Percentiles rank a stretch among this genome's conserved stretches.
These are phyloP conservation scores for Rhabdophis nuchalis DNA, from an alignment of 2,797 vertebrate genomes.

Conservation along the genomic window DNA sequence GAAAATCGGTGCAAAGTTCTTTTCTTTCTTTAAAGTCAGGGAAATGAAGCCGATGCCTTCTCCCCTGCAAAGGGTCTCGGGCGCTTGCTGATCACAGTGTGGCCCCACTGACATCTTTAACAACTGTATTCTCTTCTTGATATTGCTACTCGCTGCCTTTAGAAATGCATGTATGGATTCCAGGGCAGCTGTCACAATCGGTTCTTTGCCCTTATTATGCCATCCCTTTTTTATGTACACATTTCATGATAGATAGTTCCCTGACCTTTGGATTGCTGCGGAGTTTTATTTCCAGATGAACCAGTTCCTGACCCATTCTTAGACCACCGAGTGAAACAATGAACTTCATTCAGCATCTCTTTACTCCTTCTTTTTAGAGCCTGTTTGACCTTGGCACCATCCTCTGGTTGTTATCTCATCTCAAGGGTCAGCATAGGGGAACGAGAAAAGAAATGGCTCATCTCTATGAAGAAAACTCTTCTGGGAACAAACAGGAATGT, in stretches of 20 bases:
- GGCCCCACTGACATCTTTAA: slow-evolving; percentile 22
- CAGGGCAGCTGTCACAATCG: slow-evolving; percentile 1
- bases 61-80: not conserved
- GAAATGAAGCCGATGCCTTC: slow-evolving; percentile 19
- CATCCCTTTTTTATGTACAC: slow-evolving; percentile 39
- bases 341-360: slow-evolving; percentile 14
- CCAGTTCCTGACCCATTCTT: slow-evolving; percentile 32
- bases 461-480: not conserved
- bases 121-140: slow-evolving; percentile 25
- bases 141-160: not conserved
- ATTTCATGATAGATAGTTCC: slow-evolving; percentile 47
- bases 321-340: slow-evolving; percentile 34
- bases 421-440: not conserved
- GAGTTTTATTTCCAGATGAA: slow-evolving; percentile 52
- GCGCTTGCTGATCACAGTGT: slow-evolving; percentile 26
- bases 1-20: not conserved
- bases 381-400: slow-evolving; percentile 32
- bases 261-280: slow-evolving; percentile 49
- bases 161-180: slow-evolving; percentile 39
- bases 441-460: not conserved
- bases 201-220: slow-evolving; percentile 49
- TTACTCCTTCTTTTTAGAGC: slow-evolving; percentile 35
- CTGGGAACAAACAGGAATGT: not conserved
- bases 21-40: not conserved
- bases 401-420: slow-evolving; percentile 16